phyloP scores from a whole-genome alignment of 2,113 vertebrate species.

The Morphnarchus princeps region DNA sequence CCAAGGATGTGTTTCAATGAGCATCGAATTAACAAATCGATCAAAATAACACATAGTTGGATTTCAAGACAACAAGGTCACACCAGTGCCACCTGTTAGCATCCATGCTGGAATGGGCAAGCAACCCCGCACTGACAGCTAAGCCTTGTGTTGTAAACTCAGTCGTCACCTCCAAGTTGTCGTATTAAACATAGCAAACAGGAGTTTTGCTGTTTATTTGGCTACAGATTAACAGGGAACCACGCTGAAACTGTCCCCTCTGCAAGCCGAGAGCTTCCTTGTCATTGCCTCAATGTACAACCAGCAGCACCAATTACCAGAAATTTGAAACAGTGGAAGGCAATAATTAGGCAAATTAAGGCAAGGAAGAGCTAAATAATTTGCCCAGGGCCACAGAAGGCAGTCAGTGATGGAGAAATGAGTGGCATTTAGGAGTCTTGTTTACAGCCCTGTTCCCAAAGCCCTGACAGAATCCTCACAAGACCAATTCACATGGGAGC shows the following conservation, averaged over 20 bases:
- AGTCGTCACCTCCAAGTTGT: neutral
- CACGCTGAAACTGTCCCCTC: neutral
- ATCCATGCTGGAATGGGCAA: neutral
- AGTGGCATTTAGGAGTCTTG: neutral
- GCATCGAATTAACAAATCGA: fast-evolving
- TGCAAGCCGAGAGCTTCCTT: neutral
- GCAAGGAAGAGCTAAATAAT: neutral
- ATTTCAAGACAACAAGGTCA: neutral
- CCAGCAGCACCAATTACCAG: neutral
- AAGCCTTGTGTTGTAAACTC: neutral
- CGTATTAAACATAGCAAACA: fast-evolving
- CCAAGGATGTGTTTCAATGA: neutral
- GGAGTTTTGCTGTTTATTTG: neutral
- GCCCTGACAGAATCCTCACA: neutral
- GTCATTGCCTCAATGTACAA: neutral
- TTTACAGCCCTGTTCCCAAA: neutral
- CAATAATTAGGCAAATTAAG: neutral
- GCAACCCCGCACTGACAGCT: fast-evolving
- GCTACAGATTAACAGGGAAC: neutral
- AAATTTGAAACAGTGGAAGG: neutral
- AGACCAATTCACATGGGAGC: fast-evolving
- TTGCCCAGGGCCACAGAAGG: neutral
- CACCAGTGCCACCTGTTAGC: neutral
- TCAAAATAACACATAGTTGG: neutral
- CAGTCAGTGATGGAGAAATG: neutral